These are phyloP conservation scores for Lacerta agilis DNA, from an alignment of 2,797 vertebrate species.

Conservation along the genomic window DNA sequence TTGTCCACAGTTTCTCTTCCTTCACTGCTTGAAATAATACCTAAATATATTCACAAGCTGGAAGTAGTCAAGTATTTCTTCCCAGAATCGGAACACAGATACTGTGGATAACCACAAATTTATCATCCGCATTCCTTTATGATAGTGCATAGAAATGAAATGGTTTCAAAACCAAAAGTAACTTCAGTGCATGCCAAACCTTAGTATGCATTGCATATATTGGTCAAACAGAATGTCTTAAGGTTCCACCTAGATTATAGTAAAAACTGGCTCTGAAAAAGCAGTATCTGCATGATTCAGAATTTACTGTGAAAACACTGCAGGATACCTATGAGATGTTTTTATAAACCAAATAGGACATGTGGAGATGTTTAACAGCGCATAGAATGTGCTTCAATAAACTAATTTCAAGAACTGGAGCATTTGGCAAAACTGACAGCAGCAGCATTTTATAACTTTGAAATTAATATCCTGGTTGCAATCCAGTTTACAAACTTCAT, in stretches of 20 bases:
- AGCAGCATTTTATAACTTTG: conserved; percentile 53
- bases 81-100: conserved; percentile 58
- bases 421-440: conserved; percentile 56
- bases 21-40: conserved; percentile 45
- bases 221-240: conserved; percentile 25
- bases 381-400: conserved; percentile 50
- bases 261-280: conserved; percentile 41
- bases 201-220: fast-evolving
- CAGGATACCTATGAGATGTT: conserved; percentile 30
- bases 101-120: conserved; percentile 51
- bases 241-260: conserved; percentile 45
- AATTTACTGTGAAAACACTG: conserved; percentile 31
- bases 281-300: background rate
- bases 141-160: conserved; percentile 38
- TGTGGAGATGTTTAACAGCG: conserved; percentile 64
- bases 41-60: conserved; percentile 68
- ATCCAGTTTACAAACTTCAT: conserved; percentile 34
- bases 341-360: conserved; percentile 22
- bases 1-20: conserved; percentile 53
- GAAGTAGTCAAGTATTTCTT: conserved; percentile 49
- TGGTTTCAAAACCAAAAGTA: conserved; percentile 28
- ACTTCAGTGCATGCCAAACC: conserved; percentile 32
- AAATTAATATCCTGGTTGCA: conserved; percentile 27
- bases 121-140: conserved; percentile 58
- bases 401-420: conserved; percentile 50